phyloP scores from a whole-genome alignment of 1,140 invertebrate species.

The Cardiocondyla obscurior region DNA sequence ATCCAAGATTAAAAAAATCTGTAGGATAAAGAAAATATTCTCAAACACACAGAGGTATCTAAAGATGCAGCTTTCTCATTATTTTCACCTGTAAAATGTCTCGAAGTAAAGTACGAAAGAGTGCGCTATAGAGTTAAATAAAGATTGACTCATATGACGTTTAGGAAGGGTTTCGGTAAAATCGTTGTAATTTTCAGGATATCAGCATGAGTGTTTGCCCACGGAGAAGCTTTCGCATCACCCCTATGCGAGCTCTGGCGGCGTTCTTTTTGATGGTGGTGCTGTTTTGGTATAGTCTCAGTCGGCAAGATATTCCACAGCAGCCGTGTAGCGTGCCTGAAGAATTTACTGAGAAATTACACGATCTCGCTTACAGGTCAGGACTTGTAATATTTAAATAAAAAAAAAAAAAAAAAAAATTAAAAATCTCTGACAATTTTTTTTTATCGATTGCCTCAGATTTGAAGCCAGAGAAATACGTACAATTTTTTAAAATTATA shows the following conservation, averaged over 20 bases:
- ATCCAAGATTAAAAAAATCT: neutral
- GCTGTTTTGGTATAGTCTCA: slow-evolving; percentile 76
- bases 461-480: neutral
- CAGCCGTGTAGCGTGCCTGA: slow-evolving; percentile 77
- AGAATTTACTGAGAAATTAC: slow-evolving; percentile 76
- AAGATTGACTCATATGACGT: neutral
- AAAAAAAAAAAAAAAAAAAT: neutral
- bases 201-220: slow-evolving; percentile 77
- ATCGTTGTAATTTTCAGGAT: slow-evolving; percentile 50
- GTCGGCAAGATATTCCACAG: slow-evolving; percentile 71
- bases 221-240: slow-evolving; percentile 76
- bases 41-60: neutral
- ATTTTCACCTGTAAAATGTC: neutral
- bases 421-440: neutral
- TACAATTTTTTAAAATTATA: too few species aligned
- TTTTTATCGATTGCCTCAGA: neutral
- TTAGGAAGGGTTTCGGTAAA: neutral
- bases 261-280: slow-evolving; percentile 72
- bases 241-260: slow-evolving; percentile 73
- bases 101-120: neutral
- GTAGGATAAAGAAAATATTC: neutral
- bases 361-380: slow-evolving; percentile 75
- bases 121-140: neutral
- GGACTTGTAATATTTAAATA: neutral
- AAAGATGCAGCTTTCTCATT: neutral